phyloP scores from a whole-genome alignment of 2,113 vertebrate species.

The Cairina moschata region DNA sequence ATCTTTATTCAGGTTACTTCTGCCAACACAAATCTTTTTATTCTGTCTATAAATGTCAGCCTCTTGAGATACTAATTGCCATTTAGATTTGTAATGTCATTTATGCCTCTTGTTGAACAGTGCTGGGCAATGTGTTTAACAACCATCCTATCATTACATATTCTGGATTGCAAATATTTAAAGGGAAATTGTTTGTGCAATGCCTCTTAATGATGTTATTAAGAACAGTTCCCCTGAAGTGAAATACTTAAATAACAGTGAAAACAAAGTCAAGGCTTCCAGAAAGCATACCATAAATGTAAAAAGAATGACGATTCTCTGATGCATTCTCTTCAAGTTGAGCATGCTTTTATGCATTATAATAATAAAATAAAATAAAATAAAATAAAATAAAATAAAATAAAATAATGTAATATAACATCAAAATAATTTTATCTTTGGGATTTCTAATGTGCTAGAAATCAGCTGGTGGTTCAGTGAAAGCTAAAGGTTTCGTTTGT shows the following conservation, averaged over 20 bases:
- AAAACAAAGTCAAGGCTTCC: not conserved
- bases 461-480: fast-evolving
- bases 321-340: not conserved
- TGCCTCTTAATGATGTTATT: not conserved
- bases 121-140: not conserved
- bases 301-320: not conserved
- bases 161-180: not conserved
- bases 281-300: not conserved
- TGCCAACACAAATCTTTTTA: not conserved
- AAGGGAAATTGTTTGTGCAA: not conserved
- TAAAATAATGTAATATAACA: not conserved
- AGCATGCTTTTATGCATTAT: not conserved
- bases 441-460: not conserved
- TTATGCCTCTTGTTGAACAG: not conserved
- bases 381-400: not conserved
- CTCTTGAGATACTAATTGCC: not conserved
- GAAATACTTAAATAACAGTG: not conserved
- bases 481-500: not conserved
- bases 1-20: not conserved
- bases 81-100: not conserved
- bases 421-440: not conserved
- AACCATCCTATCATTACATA: not conserved
- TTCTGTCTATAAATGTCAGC: not conserved
- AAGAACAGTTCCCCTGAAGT: not conserved
- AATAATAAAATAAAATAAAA: not conserved